Evolutionary conservation across 2,113 vertebrate genomes (phyloP).

Genomic region (Genyomyrus donnyi): DNA sequence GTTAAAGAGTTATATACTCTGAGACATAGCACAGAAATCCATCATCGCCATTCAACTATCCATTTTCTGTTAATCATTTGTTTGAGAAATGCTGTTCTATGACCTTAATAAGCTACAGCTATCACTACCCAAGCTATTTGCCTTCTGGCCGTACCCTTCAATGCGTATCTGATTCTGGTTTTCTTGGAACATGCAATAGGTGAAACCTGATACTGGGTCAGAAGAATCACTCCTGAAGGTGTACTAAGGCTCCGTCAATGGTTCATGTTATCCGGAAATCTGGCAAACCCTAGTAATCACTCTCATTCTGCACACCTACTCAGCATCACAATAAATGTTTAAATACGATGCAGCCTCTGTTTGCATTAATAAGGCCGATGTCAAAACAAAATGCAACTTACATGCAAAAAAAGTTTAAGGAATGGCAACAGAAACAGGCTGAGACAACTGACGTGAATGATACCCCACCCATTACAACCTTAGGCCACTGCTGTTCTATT

Average conservation of each 20-base stretch:
- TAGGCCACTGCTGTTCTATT: background rate
- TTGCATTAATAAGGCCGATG: conserved; percentile 35
- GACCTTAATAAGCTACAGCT: conserved; percentile 37
- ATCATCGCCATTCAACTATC: background rate
- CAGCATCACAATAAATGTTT: conserved; percentile 34
- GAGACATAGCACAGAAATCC: background rate
- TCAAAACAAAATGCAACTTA: conserved; percentile 34
- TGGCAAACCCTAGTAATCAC: conserved; percentile 31
- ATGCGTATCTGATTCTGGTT: conserved; percentile 24
- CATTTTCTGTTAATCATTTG: conserved; percentile 32
- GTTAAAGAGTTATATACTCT: background rate
- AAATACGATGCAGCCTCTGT: conserved; percentile 31
- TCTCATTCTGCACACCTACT: conserved; percentile 24
- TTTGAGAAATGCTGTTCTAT: conserved; percentile 29
- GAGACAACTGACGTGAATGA: background rate
- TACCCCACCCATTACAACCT: conserved; percentile 7
- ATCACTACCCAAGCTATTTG: conserved; percentile 17
- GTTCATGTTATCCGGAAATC: conserved; percentile 36
- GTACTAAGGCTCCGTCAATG: background rate
- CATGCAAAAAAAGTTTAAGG: background rate
- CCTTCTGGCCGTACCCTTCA: conserved; percentile 19
- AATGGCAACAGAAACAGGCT: background rate
- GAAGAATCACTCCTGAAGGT: conserved; percentile 25
- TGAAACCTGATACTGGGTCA: conserved; percentile 23
- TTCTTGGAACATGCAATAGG: conserved; percentile 28